phyloP scores from a whole-genome alignment of 2,113 vertebrate species.

The Gymnocephalus cernua region DNA sequence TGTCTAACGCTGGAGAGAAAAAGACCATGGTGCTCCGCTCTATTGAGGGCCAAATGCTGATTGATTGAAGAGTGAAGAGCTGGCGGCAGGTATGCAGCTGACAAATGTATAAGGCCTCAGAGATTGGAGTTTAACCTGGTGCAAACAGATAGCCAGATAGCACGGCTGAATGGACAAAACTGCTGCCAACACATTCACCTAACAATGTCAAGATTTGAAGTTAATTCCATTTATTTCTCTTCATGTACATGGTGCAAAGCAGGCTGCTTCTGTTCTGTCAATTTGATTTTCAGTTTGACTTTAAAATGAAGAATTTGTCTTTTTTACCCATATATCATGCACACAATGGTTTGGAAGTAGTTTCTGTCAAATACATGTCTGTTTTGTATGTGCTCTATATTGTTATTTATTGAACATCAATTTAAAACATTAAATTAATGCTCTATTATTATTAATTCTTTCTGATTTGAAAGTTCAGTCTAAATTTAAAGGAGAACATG shows the following conservation, averaged over 20 bases:
- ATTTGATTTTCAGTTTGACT: slow-evolving; percentile 14
- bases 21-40: slow-evolving; percentile 35
- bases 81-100: slow-evolving; percentile 58
- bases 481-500: neutral
- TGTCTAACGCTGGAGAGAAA: slow-evolving; percentile 40
- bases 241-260: neutral
- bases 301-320: slow-evolving; percentile 1
- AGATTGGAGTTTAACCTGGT: slow-evolving; percentile 49
- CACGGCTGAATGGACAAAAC: slow-evolving; percentile 33
- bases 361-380: neutral
- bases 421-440: neutral
- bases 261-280: slow-evolving; percentile 8
- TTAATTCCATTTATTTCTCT: slow-evolving; percentile 20
- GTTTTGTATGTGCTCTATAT: neutral
- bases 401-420: neutral
- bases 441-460: too few species aligned
- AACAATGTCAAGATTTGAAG: slow-evolving; percentile 14
- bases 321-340: neutral
- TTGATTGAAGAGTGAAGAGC: slow-evolving; percentile 70
- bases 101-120: slow-evolving; percentile 51
- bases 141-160: slow-evolving; percentile 56
- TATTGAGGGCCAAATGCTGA: slow-evolving; percentile 68
- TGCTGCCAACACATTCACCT: slow-evolving; percentile 22
- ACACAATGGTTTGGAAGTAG: neutral
- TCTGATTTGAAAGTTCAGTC: neutral